These are phyloP conservation scores for roundworm (Caenorhabditis elegans) DNA, from an alignment of 1,140 invertebrate genomes.

Conservation along the genomic window DNA sequence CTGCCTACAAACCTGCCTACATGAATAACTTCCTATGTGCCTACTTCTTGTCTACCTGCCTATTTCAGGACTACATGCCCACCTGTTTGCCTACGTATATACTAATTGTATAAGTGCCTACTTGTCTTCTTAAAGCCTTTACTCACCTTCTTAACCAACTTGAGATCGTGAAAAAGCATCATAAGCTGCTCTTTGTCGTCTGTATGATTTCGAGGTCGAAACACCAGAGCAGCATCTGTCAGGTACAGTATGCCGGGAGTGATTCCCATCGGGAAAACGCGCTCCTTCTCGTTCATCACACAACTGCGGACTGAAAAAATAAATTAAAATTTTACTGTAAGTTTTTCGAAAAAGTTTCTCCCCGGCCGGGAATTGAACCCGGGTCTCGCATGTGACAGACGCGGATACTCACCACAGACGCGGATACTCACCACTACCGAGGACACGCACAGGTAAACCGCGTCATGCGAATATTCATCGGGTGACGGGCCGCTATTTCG, in stretches of 20 bases:
- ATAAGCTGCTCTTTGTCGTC: conserved; percentile 14
- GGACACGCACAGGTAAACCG: too few species aligned
- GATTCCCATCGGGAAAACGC: conserved; percentile 37
- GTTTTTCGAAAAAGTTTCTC: background rate
- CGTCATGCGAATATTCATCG: too few species aligned
- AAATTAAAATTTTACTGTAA: too few species aligned
- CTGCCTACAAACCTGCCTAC: too few species aligned
- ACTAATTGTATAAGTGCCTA: too few species aligned
- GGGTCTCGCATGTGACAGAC: conserved; percentile 59
- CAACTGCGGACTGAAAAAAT: conserved; percentile 38
- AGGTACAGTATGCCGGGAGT: conserved; percentile 40
- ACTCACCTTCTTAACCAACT: conserved; percentile 43
- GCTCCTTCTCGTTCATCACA: conserved; percentile 44
- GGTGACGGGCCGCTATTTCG: too few species aligned
- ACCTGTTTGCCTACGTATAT: too few species aligned
- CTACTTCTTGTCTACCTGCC: too few species aligned
- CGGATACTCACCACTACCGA: too few species aligned
- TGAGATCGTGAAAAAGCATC: conserved; percentile 42
- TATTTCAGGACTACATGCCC: too few species aligned
- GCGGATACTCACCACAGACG: conserved; percentile 59
- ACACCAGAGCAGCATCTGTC: conserved; percentile 40
- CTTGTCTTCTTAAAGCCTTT: too few species aligned
- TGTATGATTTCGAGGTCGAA: conserved; percentile 20
- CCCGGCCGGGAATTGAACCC: conserved; percentile 44
- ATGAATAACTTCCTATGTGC: too few species aligned